Conservation (phyloP, 2,888 invertebrate genomes). For the Callyntrura guangdongensis region DNA sequence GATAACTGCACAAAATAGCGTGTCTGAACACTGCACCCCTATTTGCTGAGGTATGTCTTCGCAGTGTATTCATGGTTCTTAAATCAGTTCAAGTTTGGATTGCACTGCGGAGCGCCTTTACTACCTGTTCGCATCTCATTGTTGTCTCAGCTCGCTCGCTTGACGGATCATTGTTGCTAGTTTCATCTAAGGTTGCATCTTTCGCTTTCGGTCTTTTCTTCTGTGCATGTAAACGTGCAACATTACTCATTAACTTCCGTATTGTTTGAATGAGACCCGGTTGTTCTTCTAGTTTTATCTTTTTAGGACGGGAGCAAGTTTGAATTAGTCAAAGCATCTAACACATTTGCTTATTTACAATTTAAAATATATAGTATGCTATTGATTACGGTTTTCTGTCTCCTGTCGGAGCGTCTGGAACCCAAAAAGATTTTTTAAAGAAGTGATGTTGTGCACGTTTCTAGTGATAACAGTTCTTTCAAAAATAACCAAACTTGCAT, state of each 20-base stretch:
- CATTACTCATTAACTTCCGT: conserved; percentile 32
- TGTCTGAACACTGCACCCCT: background rate
- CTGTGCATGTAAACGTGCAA: conserved; percentile 29
- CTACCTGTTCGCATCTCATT: background rate
- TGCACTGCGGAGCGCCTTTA: conserved; percentile 6
- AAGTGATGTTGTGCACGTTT: background rate
- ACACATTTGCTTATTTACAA: too few species aligned
- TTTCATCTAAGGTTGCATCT: conserved; percentile 13
- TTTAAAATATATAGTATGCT: conserved; percentile 16
- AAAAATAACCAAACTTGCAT: background rate
- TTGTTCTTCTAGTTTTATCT: background rate
- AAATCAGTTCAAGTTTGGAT: conserved; percentile 64
- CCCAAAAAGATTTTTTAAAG: conserved; percentile 15
- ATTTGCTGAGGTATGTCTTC: conserved; percentile 40
- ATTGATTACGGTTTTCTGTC: conserved; percentile 34
- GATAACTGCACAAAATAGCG: conserved; percentile 9
- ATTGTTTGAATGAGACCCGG: conserved; percentile 29
- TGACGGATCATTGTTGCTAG: conserved; percentile 25
- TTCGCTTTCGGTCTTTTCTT: background rate
- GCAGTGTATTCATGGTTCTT: conserved; percentile 43
- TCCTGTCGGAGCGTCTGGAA: background rate
- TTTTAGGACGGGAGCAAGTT: conserved; percentile 7
- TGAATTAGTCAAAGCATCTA: background rate
- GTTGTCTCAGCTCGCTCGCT: too few species aligned
- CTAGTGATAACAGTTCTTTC: too few species aligned